These are phyloP conservation scores for Ictalurus furcatus DNA, from an alignment of 2,113 vertebrate genomes.

Conservation along the genomic window DNA sequence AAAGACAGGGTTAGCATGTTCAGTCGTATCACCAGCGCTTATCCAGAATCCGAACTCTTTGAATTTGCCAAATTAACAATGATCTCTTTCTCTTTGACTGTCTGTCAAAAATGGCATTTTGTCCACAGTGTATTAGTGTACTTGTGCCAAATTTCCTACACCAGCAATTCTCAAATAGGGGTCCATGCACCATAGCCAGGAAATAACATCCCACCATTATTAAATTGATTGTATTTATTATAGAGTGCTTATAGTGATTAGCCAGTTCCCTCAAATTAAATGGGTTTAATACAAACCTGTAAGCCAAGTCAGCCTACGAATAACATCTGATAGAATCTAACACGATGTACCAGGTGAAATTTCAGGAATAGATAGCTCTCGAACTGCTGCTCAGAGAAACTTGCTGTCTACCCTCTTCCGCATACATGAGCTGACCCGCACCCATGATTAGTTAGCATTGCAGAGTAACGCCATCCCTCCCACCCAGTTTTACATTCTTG, in stretches of 20 bases:
- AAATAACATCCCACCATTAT: background rate
- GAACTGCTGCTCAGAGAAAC: background rate
- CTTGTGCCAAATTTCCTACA: constrained; percentile 46
- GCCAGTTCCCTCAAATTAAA: background rate
- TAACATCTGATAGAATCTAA: background rate
- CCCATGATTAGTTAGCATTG: background rate
- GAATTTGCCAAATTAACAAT: background rate
- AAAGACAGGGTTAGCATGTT: constrained; percentile 1
- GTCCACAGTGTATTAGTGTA: constrained; percentile 11
- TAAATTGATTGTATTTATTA: background rate
- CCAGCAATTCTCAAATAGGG: constrained; percentile 14
- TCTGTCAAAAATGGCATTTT: constrained; percentile 1
- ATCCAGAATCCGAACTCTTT: background rate
- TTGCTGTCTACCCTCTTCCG: background rate
- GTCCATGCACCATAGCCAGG: background rate
- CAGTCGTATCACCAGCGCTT: background rate
- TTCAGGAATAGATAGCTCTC: background rate
- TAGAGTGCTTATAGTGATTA: background rate
- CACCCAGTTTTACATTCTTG: background rate
- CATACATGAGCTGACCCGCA: background rate
- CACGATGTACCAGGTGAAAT: background rate
- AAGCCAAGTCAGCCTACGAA: background rate
- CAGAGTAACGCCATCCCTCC: background rate
- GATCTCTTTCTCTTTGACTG: background rate
- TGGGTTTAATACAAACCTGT: background rate